Evolutionary conservation across 2,888 invertebrate species (phyloP).

Genomic region (Drosophila bunnanda): DNA sequence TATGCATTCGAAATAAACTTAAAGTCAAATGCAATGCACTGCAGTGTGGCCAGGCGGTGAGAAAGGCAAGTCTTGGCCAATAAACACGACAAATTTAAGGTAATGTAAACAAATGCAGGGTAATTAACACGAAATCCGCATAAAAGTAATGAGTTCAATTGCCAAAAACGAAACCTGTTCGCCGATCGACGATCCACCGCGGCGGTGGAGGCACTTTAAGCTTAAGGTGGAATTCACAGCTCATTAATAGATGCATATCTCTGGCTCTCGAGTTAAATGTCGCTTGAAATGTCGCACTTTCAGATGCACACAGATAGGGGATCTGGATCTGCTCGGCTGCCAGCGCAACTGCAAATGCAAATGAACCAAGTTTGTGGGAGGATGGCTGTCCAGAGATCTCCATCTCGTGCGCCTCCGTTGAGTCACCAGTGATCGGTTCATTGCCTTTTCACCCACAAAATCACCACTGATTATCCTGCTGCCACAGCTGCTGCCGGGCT

Average conservation of each 20-base stretch:
- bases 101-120: conserved; percentile 73
- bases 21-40: conserved; percentile 45
- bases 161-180: conserved; percentile 69
- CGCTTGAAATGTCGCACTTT: conserved; percentile 54
- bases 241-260: conserved; percentile 75
- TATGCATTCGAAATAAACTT: conserved; percentile 31
- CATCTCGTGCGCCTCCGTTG: conserved; percentile 38
- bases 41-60: conserved; percentile 51
- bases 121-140: conserved; percentile 78
- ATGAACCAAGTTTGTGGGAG: conserved; percentile 27
- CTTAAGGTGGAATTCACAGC: conserved; percentile 56
- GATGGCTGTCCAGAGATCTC: conserved; percentile 19
- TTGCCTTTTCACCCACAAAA: conserved; percentile 71
- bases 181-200: neutral
- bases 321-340: conserved; percentile 30
- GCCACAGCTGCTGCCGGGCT: conserved; percentile 49
- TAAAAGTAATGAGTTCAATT: conserved; percentile 73
- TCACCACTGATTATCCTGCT: conserved; percentile 23
- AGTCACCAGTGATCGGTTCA: conserved; percentile 62
- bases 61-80: conserved; percentile 61
- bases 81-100: conserved; percentile 68
- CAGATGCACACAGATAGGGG: conserved; percentile 23
- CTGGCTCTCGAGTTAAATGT: conserved; percentile 55
- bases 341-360: conserved; percentile 15
- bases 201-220: neutral